These are phyloP conservation scores for Gila orcuttii DNA, from an alignment of 2,113 vertebrate species.

Conservation along the genomic window DNA sequence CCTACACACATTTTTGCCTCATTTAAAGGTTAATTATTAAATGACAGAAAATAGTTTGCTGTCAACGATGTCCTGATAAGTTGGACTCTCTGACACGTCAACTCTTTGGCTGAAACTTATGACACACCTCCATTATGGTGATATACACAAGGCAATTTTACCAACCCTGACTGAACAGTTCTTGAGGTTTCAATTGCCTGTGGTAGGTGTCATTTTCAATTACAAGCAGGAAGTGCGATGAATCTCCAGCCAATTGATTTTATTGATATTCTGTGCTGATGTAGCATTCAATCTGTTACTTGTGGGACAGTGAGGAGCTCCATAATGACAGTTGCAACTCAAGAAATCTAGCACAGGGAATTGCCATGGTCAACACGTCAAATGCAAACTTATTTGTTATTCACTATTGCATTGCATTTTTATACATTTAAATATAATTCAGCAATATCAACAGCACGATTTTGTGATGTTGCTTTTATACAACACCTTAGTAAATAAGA, in stretches of 20 bases:
- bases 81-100: background rate
- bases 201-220: conserved; percentile 39
- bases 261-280: conserved; percentile 47
- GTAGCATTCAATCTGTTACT: conserved; percentile 49
- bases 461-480: background rate
- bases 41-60: background rate
- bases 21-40: background rate
- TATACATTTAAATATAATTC: background rate
- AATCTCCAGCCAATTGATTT: conserved; percentile 43
- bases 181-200: conserved; percentile 50
- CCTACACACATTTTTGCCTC: conserved; percentile 36
- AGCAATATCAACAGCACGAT: background rate
- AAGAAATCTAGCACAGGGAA: background rate
- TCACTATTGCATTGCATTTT: background rate
- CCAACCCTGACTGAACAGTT: background rate
- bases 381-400: background rate
- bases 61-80: background rate
- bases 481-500: too few relatives aligned
- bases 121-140: background rate
- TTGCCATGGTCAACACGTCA: background rate
- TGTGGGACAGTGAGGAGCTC: background rate
- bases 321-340: conserved; percentile 5
- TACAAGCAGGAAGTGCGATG: conserved; percentile 42
- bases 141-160: background rate
- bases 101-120: background rate